These are phyloP conservation scores for Sthenelais limicola DNA, from an alignment of 2,888 invertebrate species.

Conservation along the genomic window DNA sequence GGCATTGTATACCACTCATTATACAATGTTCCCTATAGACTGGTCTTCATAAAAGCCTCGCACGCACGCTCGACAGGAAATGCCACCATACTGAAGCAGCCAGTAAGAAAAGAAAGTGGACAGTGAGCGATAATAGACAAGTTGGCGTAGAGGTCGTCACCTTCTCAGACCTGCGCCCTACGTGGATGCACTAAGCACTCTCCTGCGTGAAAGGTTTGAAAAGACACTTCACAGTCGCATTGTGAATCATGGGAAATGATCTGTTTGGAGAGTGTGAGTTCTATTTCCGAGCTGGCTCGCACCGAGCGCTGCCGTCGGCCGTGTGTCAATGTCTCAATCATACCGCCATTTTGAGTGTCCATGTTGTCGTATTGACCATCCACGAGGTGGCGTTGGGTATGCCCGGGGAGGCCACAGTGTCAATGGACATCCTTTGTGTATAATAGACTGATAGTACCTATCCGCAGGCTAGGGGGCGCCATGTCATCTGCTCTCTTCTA, in stretches of 20 bases:
- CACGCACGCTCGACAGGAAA: too few species aligned
- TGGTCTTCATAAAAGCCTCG: too few species aligned
- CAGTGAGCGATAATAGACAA: constrained; percentile 9
- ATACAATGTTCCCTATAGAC: too few species aligned
- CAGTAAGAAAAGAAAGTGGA: too few species aligned
- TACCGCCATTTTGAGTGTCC: constrained; percentile 18
- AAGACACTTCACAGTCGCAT: constrained; percentile 34
- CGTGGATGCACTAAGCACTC: constrained; percentile 29
- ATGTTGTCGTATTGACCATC: constrained; percentile 35
- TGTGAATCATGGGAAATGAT: constrained; percentile 36
- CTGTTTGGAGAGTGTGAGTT: constrained; percentile 31
- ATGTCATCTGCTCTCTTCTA: constrained; percentile 16
- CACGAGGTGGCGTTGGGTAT: constrained; percentile 2
- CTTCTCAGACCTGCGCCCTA: constrained; percentile 11
- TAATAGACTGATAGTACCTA: constrained; percentile 35
- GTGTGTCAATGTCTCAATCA: constrained; percentile 32
- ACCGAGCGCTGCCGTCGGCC: constrained; percentile 15
- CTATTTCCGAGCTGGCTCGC: constrained; percentile 22
- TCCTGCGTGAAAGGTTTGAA: constrained; percentile 27
- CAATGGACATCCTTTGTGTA: constrained; percentile 25
- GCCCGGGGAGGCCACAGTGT: constrained; percentile 6
- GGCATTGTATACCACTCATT: too few species aligned
- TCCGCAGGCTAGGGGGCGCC: constrained; percentile 33
- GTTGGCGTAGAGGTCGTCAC: constrained; percentile 23
- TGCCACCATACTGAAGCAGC: too few species aligned